phyloP scores from a whole-genome alignment of 64 coral and sea anemone genomes.

The Anthopleura sola region DNA sequence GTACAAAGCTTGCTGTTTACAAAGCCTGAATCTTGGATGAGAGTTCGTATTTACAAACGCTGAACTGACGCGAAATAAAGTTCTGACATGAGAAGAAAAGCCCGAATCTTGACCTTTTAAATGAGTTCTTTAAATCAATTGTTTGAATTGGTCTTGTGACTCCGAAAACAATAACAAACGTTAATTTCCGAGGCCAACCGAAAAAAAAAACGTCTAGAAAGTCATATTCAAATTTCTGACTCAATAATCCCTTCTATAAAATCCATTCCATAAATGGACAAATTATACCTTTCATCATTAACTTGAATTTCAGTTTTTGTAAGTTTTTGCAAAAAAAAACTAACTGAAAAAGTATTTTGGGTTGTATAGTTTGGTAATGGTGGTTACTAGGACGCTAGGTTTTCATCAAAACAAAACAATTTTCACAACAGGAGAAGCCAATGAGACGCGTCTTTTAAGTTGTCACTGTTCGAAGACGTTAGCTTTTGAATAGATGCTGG shows the following conservation, averaged over 20 bases:
- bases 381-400: slow-evolving; percentile 4
- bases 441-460: neutral
- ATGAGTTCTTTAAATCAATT: slow-evolving; percentile 8
- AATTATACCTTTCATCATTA: too few relatives aligned
- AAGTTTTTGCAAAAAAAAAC: neutral
- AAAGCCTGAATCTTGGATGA: neutral
- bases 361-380: too few relatives aligned
- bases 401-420: neutral
- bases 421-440: slow-evolving; percentile 18
- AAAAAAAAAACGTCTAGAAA: neutral
- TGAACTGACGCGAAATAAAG: neutral
- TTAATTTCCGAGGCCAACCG: neutral
- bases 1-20: neutral
- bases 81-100: neutral
- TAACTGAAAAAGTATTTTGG: too few relatives aligned
- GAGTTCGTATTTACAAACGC: neutral
- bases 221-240: neutral
- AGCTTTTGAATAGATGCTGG: neutral
- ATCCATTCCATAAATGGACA: neutral
- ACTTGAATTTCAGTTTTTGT: neutral
- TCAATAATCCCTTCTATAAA: neutral
- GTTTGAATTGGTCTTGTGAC: neutral
- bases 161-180: slow-evolving; percentile 4
- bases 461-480: neutral
- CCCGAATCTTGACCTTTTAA: neutral